These are phyloP conservation scores for Camarhynchus parvulus DNA, from an alignment of 2,113 vertebrate genomes.

Conservation along the genomic window DNA sequence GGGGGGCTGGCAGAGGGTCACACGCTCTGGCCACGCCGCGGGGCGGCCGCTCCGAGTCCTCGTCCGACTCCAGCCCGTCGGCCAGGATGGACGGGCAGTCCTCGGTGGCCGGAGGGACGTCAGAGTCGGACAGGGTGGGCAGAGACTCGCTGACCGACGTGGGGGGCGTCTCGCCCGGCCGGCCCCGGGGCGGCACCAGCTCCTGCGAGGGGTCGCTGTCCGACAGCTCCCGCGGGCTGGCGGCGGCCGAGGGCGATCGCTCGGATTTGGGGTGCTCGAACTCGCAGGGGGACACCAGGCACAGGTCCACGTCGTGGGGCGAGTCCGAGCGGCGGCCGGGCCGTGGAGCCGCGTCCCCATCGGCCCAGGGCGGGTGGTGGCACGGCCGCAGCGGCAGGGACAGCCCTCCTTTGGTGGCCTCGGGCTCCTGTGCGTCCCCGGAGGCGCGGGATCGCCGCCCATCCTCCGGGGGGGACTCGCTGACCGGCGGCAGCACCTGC, in stretches of 20 bases:
- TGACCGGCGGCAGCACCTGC: slow-evolving; percentile 78
- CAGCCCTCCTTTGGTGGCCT: slow-evolving; percentile 44
- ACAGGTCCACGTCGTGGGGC: slow-evolving; percentile 90
- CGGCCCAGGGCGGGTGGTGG: slow-evolving; percentile 58
- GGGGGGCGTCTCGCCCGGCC: slow-evolving; percentile 74
- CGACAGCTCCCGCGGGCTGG: slow-evolving; percentile 69
- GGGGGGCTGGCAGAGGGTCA: slow-evolving; percentile 80
- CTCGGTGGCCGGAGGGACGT: slow-evolving; percentile 73
- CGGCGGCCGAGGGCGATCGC: slow-evolving; percentile 27
- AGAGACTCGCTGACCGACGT: slow-evolving; percentile 86
- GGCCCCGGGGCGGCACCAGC: slow-evolving; percentile 14
- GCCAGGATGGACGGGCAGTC: slow-evolving; percentile 82
- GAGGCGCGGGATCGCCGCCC: background rate
- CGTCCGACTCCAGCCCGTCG: slow-evolving; percentile 84
- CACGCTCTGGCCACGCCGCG: slow-evolving; percentile 36
- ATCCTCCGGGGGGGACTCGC: slow-evolving; percentile 73
- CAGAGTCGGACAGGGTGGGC: slow-evolving; percentile 83
- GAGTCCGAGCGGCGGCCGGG: slow-evolving; percentile 73
- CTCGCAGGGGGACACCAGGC: slow-evolving; percentile 93
- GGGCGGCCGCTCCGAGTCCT: slow-evolving; percentile 72
- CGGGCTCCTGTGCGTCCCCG: slow-evolving; percentile 58
- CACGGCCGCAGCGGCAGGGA: slow-evolving; percentile 80
- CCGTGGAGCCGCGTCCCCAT: background rate
- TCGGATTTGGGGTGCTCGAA: slow-evolving; percentile 86
- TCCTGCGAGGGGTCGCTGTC: slow-evolving; percentile 83